phyloP scores from a whole-genome alignment of 2,888 invertebrate genomes.

The Athetis lepigone region DNA sequence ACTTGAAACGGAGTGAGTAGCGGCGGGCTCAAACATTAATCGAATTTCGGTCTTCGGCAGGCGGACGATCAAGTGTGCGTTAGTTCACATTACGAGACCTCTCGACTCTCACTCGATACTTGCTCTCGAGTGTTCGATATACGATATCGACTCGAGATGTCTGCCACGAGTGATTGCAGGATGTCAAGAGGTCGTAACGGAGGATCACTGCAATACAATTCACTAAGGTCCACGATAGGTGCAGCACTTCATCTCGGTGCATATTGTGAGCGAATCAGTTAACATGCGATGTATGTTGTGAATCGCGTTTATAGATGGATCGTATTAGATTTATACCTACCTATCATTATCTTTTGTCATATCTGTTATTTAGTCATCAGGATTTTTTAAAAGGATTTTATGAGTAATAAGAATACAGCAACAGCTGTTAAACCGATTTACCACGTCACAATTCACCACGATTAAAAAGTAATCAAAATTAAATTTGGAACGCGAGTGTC shows the following conservation, averaged over 20 bases:
- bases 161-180: slow-evolving; percentile 81
- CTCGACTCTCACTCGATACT: slow-evolving; percentile 82
- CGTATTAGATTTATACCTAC: not conserved
- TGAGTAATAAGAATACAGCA: not conserved
- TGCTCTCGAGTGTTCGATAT: slow-evolving; percentile 80
- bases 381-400: not conserved
- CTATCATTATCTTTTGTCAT: not conserved
- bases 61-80: slow-evolving; percentile 83
- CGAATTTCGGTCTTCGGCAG: slow-evolving; percentile 84
- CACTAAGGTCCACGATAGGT: slow-evolving; percentile 54
- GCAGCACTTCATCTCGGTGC: slow-evolving; percentile 66
- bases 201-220: slow-evolving; percentile 70
- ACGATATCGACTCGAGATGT: slow-evolving; percentile 83
- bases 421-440: slow-evolving; percentile 26
- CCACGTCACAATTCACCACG: slow-evolving; percentile 18
- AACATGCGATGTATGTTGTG: slow-evolving; percentile 22
- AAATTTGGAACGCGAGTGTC: slow-evolving; percentile 49
- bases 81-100: slow-evolving; percentile 83
- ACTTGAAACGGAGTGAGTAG: slow-evolving; percentile 79
- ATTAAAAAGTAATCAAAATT: slow-evolving; percentile 43
- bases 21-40: slow-evolving; percentile 84
- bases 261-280: slow-evolving; percentile 54
- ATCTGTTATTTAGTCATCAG: not conserved
- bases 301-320: not conserved
- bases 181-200: slow-evolving; percentile 76